These are phyloP conservation scores for Formica exsecta DNA, from an alignment of 1,140 invertebrate genomes.

Conservation along the genomic window DNA sequence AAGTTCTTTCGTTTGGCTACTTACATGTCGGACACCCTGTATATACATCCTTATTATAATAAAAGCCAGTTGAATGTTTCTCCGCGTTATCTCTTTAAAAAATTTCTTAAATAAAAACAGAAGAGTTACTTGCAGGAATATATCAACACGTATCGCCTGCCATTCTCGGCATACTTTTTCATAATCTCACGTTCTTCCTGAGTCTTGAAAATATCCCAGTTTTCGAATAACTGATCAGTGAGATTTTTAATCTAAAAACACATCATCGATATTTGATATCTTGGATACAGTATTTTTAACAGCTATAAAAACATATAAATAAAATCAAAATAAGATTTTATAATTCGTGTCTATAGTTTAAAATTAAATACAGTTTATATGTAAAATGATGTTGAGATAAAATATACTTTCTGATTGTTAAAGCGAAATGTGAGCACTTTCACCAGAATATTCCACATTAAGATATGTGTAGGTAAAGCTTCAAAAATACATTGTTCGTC, in stretches of 20 bases:
- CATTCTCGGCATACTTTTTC: slow-evolving; percentile 14
- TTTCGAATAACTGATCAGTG: slow-evolving; percentile 11
- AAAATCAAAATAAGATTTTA: background rate
- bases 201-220: slow-evolving; percentile 18
- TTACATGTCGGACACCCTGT: too few species aligned
- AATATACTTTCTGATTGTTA: slow-evolving; percentile 19
- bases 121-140: slow-evolving; percentile 8
- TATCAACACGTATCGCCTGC: background rate
- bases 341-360: background rate
- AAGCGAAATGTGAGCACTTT: slow-evolving; percentile 10
- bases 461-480: background rate
- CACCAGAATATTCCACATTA: background rate
- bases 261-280: background rate
- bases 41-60: too few species aligned
- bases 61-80: too few species aligned
- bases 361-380: background rate
- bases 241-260: slow-evolving; percentile 44
- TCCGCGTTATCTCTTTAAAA: too few species aligned
- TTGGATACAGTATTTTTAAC: background rate
- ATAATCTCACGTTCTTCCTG: slow-evolving; percentile 34
- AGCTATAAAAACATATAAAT: background rate
- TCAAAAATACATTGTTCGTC: background rate
- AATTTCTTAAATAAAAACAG: background rate
- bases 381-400: background rate
- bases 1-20: too few species aligned